Percentiles rank a stretch among this genome's conserved stretches.
phyloP scores from a whole-genome alignment of 2,113 vertebrate species.

The Pyxicephalus adspersus region DNA sequence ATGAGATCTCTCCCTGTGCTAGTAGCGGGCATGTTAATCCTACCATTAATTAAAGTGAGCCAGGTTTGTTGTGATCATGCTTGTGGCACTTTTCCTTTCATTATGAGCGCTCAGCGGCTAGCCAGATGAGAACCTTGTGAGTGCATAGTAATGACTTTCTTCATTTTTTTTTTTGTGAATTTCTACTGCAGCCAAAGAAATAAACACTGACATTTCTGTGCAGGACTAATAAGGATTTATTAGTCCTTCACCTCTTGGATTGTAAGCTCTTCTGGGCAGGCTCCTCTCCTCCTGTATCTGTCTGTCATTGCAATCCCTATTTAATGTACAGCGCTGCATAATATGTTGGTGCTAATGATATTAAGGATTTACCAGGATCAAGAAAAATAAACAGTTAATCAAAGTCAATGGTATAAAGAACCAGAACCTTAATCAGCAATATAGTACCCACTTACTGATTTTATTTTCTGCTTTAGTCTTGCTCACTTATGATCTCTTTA shows the following conservation, averaged over 20 bases:
- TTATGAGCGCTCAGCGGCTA: neutral
- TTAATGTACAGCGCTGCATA: no score
- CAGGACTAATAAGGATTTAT: no score
- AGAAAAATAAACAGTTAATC: neutral
- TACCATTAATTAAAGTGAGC: neutral
- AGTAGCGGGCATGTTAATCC: neutral
- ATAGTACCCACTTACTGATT: neutral
- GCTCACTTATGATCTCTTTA: neutral
- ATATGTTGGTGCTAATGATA: no score
- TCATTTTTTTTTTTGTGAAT: neutral
- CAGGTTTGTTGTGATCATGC: neutral
- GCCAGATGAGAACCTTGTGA: neutral
- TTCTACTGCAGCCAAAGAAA: neutral
- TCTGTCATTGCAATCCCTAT: no score
- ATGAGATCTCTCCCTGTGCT: neutral
- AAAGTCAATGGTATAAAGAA: neutral
- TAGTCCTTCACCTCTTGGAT: no score
- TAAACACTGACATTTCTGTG: neutral
- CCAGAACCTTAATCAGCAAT: neutral
- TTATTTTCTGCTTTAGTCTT: neutral
- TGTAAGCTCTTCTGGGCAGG: no score
- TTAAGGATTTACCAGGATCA: no score
- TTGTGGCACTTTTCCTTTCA: constrained; percentile 23
- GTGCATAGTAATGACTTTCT: constrained; percentile 6
- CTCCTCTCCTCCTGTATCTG: no score